Percentiles rank a stretch among this genome's conserved stretches.
These are phyloP conservation scores for Hydriomena furcata DNA, from an alignment of 2,888 invertebrate genomes.

Conservation along the genomic window DNA sequence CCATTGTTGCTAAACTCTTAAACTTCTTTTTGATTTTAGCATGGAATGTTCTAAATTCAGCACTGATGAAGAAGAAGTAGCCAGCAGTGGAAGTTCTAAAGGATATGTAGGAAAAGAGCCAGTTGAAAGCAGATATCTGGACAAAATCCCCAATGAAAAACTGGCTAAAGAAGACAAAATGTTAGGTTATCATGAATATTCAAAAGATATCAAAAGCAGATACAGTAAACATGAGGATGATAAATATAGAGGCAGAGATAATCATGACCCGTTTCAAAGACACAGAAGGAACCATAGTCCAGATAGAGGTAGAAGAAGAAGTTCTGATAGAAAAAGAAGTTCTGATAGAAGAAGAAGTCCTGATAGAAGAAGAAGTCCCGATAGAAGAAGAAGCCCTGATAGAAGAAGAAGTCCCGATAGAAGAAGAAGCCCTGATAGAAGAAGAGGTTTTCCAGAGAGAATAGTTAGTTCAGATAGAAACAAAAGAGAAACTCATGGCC, in stretches of 20 bases:
- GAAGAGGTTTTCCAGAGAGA: too few species aligned
- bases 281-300: conserved; percentile 36
- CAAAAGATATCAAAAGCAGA: conserved; percentile 37
- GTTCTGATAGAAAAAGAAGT: conserved; percentile 21
- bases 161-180: conserved; percentile 42
- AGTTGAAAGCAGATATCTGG: conserved; percentile 25
- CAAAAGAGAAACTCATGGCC: conserved; percentile 39
- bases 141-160: conserved; percentile 30
- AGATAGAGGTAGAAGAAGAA: conserved; percentile 20
- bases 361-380: conserved; percentile 13
- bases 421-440: conserved; percentile 11
- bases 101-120: conserved; percentile 32
- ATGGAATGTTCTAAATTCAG: conserved; percentile 43
- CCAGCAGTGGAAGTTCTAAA: conserved; percentile 29
- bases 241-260: conserved; percentile 44
- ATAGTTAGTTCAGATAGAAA: conserved; percentile 51
- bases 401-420: too few species aligned
- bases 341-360: conserved; percentile 12
- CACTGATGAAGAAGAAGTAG: conserved; percentile 58
- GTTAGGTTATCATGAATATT: conserved; percentile 37
- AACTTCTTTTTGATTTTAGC: conserved; percentile 3
- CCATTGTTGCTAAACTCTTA: neutral
- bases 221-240: conserved; percentile 41
- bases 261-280: conserved; percentile 45
- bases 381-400: conserved; percentile 23